Conservation (phyloP, 1,140 invertebrate species). For the Mizuhopecten yessoensis region DNA sequence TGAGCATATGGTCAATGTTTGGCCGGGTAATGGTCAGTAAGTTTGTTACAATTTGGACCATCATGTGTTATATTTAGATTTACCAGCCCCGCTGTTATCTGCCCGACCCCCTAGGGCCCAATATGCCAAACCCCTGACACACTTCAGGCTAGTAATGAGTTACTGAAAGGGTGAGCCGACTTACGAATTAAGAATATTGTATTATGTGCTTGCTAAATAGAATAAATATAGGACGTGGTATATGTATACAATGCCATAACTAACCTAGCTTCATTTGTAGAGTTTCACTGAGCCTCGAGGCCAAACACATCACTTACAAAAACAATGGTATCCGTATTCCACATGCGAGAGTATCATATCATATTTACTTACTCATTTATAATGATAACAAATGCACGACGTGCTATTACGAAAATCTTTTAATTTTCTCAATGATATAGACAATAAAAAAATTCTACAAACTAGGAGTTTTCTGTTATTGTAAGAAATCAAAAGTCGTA, state of each 20-base stretch:
- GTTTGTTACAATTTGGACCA: background rate
- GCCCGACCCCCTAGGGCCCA: background rate
- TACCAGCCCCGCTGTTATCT: background rate
- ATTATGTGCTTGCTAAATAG: background rate
- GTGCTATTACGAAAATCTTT: no score
- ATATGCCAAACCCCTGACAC: slow-evolving; percentile 27
- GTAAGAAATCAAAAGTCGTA: no score
- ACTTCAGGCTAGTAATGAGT: background rate
- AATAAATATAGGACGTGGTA: no score
- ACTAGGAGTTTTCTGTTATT: no score
- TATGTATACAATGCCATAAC: no score
- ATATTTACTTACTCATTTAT: no score
- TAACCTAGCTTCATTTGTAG: no score
- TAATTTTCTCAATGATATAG: no score
- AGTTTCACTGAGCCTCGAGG: background rate
- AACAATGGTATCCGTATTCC: background rate
- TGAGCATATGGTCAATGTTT: background rate
- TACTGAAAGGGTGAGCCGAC: background rate
- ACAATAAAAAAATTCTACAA: no score
- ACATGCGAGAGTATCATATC: no score
- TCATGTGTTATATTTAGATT: background rate
- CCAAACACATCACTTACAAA: background rate
- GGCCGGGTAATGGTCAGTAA: background rate
- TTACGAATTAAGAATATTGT: background rate
- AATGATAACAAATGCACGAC: no score